Percentiles rank a stretch among this genome's conserved stretches.
These are phyloP conservation scores for Pangasius macronema DNA, from an alignment of 2,797 vertebrate species.

Conservation along the genomic window DNA sequence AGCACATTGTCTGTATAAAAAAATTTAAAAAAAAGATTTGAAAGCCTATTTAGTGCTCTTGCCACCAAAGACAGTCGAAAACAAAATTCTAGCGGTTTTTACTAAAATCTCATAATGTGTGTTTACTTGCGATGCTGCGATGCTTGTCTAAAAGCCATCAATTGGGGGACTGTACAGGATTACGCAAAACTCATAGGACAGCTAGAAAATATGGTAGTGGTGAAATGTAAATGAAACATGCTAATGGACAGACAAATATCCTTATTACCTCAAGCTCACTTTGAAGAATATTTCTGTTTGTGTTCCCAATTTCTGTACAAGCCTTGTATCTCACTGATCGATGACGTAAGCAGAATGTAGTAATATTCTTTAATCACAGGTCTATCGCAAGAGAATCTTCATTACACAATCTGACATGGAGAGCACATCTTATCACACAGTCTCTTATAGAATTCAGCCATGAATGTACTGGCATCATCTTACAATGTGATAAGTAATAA, in stretches of 20 bases:
- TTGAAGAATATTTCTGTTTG: not conserved
- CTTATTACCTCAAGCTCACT: not conserved
- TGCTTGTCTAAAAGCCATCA: not conserved
- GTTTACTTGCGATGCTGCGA: not conserved
- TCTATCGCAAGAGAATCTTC: not conserved
- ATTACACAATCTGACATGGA: not conserved
- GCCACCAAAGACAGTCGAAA: not conserved
- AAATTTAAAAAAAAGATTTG: no score
- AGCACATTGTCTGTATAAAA: no score
- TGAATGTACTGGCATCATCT: not conserved
- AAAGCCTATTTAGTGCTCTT: no score
- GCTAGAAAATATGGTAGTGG: not conserved
- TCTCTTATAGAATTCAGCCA: not conserved
- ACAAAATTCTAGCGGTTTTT: not conserved
- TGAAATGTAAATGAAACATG: not conserved
- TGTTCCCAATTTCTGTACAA: not conserved
- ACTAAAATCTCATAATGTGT: no score
- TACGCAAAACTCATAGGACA: not conserved
- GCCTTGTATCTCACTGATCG: not conserved
- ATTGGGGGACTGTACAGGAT: not conserved
- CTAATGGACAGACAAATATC: not conserved
- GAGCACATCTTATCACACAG: not conserved
- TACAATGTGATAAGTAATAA: not conserved
- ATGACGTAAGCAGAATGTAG: not conserved
- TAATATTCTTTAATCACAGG: not conserved